These are phyloP conservation scores for Galeopterus variegatus DNA, from an alignment of 2,113 vertebrate species.

Conservation along the genomic window DNA sequence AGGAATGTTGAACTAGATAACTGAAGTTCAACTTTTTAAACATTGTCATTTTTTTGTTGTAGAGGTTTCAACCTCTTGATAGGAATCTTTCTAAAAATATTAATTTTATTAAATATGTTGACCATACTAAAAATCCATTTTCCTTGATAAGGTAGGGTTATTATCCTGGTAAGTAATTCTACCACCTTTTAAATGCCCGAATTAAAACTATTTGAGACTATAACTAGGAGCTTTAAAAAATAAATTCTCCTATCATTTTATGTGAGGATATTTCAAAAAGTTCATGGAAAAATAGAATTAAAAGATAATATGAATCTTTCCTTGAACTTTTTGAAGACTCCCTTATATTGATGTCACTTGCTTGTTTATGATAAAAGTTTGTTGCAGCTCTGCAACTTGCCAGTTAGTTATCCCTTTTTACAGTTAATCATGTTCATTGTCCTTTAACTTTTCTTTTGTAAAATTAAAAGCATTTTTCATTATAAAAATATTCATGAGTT, in stretches of 20 bases:
- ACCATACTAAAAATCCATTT: not conserved
- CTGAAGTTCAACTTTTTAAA: slow-evolving; percentile 40
- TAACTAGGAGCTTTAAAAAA: not conserved
- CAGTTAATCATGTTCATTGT: not conserved
- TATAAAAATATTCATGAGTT: not conserved
- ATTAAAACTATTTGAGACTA: not conserved
- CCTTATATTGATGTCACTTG: not conserved
- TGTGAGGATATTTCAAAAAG: no score
- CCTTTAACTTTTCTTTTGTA: slow-evolving; percentile 23
- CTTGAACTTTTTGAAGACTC: no score
- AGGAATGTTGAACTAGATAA: not conserved
- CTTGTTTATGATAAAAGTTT: not conserved
- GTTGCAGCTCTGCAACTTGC: not conserved
- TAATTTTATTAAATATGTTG: not conserved
- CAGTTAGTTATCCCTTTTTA: slow-evolving; percentile 22
- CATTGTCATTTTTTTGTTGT: not conserved
- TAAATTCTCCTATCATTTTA: not conserved
- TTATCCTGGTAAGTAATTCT: not conserved
- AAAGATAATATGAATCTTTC: no score
- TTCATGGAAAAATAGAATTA: no score
- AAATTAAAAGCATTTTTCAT: slow-evolving; percentile 47
- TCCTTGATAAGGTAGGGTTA: slow-evolving; percentile 14
- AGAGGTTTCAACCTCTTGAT: not conserved
- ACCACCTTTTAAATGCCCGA: slow-evolving; percentile 10
- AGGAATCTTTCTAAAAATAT: not conserved